Evolutionary conservation across 1,140 invertebrate species (phyloP), one percentile per base, ranked within the genome.

Genomic region (Lasaia peninsularis): DNA sequence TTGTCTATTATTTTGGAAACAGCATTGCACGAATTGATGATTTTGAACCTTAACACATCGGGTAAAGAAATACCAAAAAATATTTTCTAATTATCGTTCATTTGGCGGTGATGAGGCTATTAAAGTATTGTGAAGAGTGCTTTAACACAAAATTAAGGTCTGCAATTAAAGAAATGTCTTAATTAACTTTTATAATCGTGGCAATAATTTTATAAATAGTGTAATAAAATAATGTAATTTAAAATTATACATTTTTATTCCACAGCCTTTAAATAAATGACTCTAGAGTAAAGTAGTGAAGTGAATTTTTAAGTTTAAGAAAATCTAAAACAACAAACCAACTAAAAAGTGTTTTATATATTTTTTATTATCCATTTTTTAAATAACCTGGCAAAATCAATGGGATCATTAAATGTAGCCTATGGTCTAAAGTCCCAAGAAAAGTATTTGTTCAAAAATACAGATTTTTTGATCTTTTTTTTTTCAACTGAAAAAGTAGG

Each of bases 1-100:
- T 72, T 72, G 62, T 69, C 67, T 67, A 69, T 72, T 72, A 60
- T 72, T 67, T 67, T 64, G 58, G 60, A 56, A 65, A 51, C 52
- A 61, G 58, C 58, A 28, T 37, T 20, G 16, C 8, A 5, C 32
- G 34, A 49, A 11, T 60, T 54, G 10, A 33, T 60, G 33, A 69
- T 57, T 52, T 40, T 60, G 48, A 18, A 57, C 69, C 52, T 62
- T 63, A 49, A 18, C 9, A 2, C 50, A n/a, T 60, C 9, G 14
- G 5, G 4, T 62, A 60, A 68, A 16, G 28, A 52, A 31, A 33
- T 62, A 18, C 5, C 16, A 37, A 56, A 48, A 52, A 61, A 58
- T 33, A 24, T 32, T 48, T 58, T 56, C 14, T 33, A 24, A 33
- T 55, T 55, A 56, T 40, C 63, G 60, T 59, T 63, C 63, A 65